A percentile compares a stretch with the other conserved stretches of the same genome.
These are phyloP conservation scores for Syncerus caffer DNA, from an alignment of 2,797 vertebrate genomes.

Conservation along the genomic window DNA sequence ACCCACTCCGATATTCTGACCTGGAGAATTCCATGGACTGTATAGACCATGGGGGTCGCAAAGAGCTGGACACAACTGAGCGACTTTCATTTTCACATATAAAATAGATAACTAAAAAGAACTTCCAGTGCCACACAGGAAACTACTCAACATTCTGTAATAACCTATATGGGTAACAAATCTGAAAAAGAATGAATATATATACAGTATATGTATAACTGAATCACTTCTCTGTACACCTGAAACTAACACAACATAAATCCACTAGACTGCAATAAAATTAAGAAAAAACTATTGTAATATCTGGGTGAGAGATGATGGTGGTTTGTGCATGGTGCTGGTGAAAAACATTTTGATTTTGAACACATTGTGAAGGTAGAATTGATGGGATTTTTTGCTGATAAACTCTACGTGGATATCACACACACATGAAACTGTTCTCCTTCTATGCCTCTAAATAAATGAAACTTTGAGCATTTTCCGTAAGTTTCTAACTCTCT, in stretches of 20 bases:
- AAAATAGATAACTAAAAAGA: neutral
- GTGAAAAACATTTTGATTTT: neutral
- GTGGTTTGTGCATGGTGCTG: neutral
- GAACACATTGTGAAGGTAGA: neutral
- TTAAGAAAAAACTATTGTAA: neutral
- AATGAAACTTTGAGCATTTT: neutral
- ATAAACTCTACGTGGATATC: neutral
- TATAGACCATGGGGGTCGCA: neutral
- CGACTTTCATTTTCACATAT: neutral
- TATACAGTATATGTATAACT: neutral
- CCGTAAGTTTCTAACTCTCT: slow-evolving; percentile 40
- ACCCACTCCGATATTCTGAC: neutral
- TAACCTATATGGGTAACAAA: neutral
- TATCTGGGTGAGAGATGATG: neutral
- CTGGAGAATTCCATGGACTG: neutral
- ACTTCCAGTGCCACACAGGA: neutral
- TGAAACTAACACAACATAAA: neutral
- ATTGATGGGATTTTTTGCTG: neutral
- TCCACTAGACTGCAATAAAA: neutral
- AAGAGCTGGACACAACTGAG: neutral
- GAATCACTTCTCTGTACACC: neutral
- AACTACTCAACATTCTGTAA: neutral
- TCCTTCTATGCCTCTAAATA: slow-evolving; percentile 2
- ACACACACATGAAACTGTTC: neutral
- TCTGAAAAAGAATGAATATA: neutral